A percentile compares a stretch with the other conserved stretches of the same genome.
Evolutionary conservation across 1,140 invertebrate genomes (phyloP).

Genomic region (Penaeus vannamei): DNA sequence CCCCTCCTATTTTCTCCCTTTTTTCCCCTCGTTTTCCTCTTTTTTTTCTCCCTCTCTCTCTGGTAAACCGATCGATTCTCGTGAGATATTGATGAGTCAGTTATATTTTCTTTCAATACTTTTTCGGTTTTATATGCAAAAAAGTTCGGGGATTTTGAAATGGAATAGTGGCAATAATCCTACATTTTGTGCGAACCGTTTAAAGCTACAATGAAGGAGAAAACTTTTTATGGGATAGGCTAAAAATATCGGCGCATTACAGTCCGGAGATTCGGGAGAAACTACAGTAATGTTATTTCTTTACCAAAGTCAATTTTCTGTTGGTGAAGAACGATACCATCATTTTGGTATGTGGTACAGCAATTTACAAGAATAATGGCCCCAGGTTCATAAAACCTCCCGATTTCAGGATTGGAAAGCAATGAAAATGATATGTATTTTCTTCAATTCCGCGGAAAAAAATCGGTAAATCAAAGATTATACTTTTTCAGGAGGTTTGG

Average conservation of each 20-base stretch:
- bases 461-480: too few species aligned
- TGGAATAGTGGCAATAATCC: slow-evolving; percentile 62
- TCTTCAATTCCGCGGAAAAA: slow-evolving; percentile 41
- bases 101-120: slow-evolving; percentile 56
- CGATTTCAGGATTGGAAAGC: slow-evolving; percentile 24
- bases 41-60: not conserved
- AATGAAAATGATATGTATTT: slow-evolving; percentile 36
- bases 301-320: slow-evolving; percentile 66
- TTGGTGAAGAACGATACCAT: slow-evolving; percentile 59
- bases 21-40: not conserved
- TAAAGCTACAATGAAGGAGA: slow-evolving; percentile 64
- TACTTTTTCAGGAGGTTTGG: too few species aligned
- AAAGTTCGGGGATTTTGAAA: slow-evolving; percentile 59
- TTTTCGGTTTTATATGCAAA: slow-evolving; percentile 61
- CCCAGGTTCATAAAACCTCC: slow-evolving; percentile 24
- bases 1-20: not conserved
- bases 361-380: slow-evolving; percentile 54
- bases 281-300: slow-evolving; percentile 66
- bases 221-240: slow-evolving; percentile 65
- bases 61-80: slow-evolving; percentile 1
- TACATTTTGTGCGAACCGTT: slow-evolving; percentile 63
- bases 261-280: slow-evolving; percentile 63
- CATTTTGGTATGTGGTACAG: slow-evolving; percentile 21
- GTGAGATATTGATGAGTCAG: slow-evolving; percentile 18
- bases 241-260: slow-evolving; percentile 65